Evolutionary conservation across 1,140 invertebrate genomes (phyloP), one percentile per base, ranked within the genome.

Genomic region (Hydropsyche tenuis): DNA sequence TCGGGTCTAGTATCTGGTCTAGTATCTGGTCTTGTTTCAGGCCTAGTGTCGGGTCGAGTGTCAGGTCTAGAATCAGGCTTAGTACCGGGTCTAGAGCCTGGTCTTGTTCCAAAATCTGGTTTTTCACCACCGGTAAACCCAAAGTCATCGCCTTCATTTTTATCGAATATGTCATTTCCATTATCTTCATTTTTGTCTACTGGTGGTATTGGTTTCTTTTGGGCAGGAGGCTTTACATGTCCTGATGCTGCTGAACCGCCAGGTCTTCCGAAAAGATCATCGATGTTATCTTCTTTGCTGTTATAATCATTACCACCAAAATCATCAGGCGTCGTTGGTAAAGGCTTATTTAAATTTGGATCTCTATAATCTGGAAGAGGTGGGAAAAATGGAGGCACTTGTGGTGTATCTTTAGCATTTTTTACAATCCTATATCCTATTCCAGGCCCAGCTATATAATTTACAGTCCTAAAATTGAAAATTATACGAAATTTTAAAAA

Each of bases 381-480:
- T 1, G 85, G 84, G 79, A 85, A 85, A 75, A 81, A 84, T 0
- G 82, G 73, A 0, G 85, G 84, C 27, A 88, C 83, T 79, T 85
- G 85, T 1, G 87, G 86, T 18, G 30, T 23, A 46, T 88, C 87
- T 77, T 88, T 87, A 43, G 85, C 86, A 75, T 87, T 88, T 79
- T 89, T 89, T 18, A 92, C 83, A 1, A 92, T 88, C 9, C 89
- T 85, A 75, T 91, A 92, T n/a, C 91, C 91, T 30, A 91, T 92
- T 37, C 89, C 88, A 0, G 91, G 90, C 1, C 91, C 91, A 1
- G 91, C 91, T 73, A 91, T 91, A 78, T 92, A 92, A 79, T 92
- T 87, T 1, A 91, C 90, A 0, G 90, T 89, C 64, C 87, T 86
- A 77, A 66, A 69, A 64, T 22, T 18, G 16, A 18, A 53, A 53